Conservation (phyloP, 2,888 invertebrate genomes). For the Ernsta delagoae region DNA sequence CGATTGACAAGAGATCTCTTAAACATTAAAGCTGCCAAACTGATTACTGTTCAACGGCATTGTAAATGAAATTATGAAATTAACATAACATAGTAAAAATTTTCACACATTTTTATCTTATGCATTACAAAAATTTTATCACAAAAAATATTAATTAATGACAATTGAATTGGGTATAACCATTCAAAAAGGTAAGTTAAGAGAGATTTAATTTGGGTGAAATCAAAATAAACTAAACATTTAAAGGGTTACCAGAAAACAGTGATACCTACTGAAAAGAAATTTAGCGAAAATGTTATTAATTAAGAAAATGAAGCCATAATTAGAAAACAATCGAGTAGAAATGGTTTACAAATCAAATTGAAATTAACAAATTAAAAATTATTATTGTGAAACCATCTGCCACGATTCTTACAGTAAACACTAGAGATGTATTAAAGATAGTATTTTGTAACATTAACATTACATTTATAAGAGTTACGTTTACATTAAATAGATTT, state of each 20-base stretch:
- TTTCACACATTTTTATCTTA: neutral
- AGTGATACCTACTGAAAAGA: no score
- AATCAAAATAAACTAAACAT: neutral
- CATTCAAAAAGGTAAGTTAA: neutral
- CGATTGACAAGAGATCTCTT: constrained; percentile 28
- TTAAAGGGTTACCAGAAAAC: neutral
- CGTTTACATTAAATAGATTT: constrained; percentile 48
- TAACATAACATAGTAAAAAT: no score
- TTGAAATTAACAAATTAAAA: constrained; percentile 9
- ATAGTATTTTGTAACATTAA: constrained; percentile 32
- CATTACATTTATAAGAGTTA: constrained; percentile 25
- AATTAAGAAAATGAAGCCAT: constrained; percentile 33
- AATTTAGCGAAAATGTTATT: neutral
- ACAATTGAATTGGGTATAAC: neutral
- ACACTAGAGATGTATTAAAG: constrained; percentile 24
- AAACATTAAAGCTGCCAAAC: constrained; percentile 31
- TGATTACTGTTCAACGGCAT: constrained; percentile 22
- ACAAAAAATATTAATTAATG: constrained; percentile 21
- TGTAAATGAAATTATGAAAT: constrained; percentile 11
- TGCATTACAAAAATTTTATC: constrained; percentile 16
- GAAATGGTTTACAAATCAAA: constrained; percentile 3
- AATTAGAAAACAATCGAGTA: constrained; percentile 20
- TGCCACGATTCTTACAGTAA: constrained; percentile 10
- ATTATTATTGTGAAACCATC: neutral
- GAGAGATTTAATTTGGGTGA: neutral